Evolutionary conservation across 2,113 vertebrate genomes (phyloP), one percentile per base, ranked within the genome.

Genomic region (Nothoprocta perdicaria): DNA sequence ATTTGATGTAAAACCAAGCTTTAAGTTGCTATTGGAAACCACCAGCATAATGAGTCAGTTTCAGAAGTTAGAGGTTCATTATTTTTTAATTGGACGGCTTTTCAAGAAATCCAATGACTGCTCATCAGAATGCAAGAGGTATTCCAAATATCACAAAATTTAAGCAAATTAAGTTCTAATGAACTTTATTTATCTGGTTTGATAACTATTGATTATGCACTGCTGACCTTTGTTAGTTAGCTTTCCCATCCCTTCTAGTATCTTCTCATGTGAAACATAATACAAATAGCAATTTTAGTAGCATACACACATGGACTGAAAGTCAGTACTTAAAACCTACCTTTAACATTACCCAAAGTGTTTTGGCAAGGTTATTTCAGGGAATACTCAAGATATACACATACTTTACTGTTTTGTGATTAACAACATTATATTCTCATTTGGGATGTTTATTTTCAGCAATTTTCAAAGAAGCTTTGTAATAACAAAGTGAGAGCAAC

Each of bases 11-110:
- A 86, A 72, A 71, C 69, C 57, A 21, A 90, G 41, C 53, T 90
- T 48, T 84, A 73, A 83, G 50, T 65, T 95, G 78, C 80, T 91
- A 33, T 85, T 93, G 73, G 76, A 95, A 95, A 88, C 75, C 46
- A 90, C 58, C 33, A 83, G 45, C 69, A 87, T 95, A 97, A 95
- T 96, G 94, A 96, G 77, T 95, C 43, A 13, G 19, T 84, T 95
- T 94, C 50, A 89, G 57, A 40, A 86, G 90, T 91, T 88, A 88
- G 26, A 79, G 46, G 53, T 91, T 96, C 90, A 92, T 96, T 96
- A 95, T 94, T 96, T 97, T 97, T 97, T 95, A 96, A 96, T 95
- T 96, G 90, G 83, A n/a, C 46, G 79, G 43, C 87, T 95, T 88
- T 91, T 94, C 80, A 93, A 85, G 69, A 89, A 92, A 90, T 89